A percentile compares a stretch with the other conserved stretches of the same genome.
These are phyloP conservation scores for Saccopteryx bilineata DNA, from an alignment of 2,113 vertebrate genomes.

Conservation along the genomic window DNA sequence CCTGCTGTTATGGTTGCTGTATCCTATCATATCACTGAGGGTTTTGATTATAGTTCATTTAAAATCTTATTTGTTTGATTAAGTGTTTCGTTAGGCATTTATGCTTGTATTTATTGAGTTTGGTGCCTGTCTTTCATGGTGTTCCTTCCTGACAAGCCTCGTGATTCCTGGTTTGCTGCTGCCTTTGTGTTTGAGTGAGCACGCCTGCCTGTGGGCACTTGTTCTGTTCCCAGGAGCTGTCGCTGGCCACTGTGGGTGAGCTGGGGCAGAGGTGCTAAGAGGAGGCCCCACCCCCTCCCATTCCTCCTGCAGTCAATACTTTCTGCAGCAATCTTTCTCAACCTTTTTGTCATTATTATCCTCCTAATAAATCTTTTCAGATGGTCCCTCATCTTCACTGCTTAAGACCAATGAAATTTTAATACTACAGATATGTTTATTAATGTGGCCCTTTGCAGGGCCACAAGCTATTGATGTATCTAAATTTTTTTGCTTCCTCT, in stretches of 20 bases:
- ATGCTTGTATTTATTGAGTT: not conserved
- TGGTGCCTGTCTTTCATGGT: not conserved
- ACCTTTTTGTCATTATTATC: not conserved
- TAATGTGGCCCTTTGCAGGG: not conserved
- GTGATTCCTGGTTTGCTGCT: not conserved
- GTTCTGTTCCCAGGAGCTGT: not conserved
- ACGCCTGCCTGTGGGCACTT: not conserved
- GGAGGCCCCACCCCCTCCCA: too few species aligned
- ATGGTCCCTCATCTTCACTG: not conserved
- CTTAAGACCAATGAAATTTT: not conserved
- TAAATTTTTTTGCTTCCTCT: not conserved
- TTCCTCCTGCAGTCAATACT: not conserved
- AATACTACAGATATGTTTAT: not conserved
- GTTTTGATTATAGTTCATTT: not conserved
- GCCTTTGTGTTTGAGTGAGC: not conserved
- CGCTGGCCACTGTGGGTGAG: not conserved
- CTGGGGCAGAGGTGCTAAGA: not conserved
- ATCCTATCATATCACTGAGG: not conserved
- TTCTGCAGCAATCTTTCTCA: not conserved
- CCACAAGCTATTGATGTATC: not conserved
- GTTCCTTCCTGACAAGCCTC: not conserved
- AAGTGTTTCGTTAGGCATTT: not conserved
- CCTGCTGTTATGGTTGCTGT: not conserved
- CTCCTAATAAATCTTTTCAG: not conserved
- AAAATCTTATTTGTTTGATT: not conserved